A percentile compares a stretch with the other conserved stretches of the same genome.
These are phyloP conservation scores for Cheilosia vulpina DNA, from an alignment of 2,888 invertebrate genomes.

Conservation along the genomic window DNA sequence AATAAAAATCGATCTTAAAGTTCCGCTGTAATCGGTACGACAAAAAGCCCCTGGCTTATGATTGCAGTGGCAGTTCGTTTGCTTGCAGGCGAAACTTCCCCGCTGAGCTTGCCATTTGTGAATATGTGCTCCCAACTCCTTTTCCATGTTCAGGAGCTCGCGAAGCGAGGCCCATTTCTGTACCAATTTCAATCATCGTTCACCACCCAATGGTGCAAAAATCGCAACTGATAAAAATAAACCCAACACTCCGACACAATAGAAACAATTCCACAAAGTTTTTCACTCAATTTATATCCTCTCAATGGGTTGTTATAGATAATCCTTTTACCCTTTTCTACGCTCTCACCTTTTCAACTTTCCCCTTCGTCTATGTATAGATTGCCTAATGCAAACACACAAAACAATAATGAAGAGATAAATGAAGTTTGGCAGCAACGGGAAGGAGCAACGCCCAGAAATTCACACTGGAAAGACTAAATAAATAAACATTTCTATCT, in stretches of 20 bases:
- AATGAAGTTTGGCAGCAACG: constrained; percentile 52
- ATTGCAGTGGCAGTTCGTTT: too few species aligned
- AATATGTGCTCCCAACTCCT: too few species aligned
- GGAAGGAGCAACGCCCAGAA: constrained; percentile 10
- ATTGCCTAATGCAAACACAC: constrained; percentile 34
- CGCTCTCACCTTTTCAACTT: constrained; percentile 20
- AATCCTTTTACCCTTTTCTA: constrained; percentile 25
- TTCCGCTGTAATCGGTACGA: too few species aligned
- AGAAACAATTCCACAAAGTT: constrained; percentile 23
- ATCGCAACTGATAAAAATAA: neutral
- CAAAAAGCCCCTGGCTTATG: too few species aligned
- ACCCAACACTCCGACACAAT: constrained; percentile 1
- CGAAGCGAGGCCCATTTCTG: neutral
- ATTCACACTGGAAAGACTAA: constrained; percentile 45
- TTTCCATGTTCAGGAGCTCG: too few species aligned
- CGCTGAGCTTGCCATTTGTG: too few species aligned
- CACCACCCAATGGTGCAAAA: constrained; percentile 20
- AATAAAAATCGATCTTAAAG: too few species aligned
- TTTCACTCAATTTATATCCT: constrained; percentile 65
- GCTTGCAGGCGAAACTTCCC: too few species aligned
- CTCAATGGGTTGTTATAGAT: constrained; percentile 49
- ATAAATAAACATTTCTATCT: constrained; percentile 53
- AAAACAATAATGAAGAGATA: constrained; percentile 60
- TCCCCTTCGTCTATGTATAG: too few species aligned
- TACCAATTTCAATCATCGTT: constrained; percentile 4